Conservation (phyloP, 53 echinoderm and acorn worm genomes). For the Arbacia lixula region DNA sequence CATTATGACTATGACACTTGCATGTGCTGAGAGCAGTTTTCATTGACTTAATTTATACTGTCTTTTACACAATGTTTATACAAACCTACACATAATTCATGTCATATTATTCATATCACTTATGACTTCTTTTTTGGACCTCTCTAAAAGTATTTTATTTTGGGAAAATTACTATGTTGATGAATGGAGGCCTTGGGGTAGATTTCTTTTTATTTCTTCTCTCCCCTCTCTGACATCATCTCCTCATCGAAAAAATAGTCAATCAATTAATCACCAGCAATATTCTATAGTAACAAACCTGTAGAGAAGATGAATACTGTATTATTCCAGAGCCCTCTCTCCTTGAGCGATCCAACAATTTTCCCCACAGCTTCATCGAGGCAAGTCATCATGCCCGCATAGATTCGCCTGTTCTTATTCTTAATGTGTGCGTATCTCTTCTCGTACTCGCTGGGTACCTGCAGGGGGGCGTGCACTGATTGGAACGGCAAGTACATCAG, state of each 20-base stretch:
- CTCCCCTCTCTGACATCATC: not conserved
- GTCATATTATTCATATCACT: too few relatives aligned
- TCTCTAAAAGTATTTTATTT: too few relatives aligned
- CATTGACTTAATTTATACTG: too few relatives aligned
- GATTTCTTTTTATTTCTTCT: too few relatives aligned
- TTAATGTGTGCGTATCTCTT: constrained; percentile 60
- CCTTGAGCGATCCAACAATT: constrained; percentile 57
- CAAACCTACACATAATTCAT: too few relatives aligned
- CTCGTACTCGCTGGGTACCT: constrained; percentile 64
- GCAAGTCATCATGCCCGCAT: constrained; percentile 81
- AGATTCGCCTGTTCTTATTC: constrained; percentile 54
- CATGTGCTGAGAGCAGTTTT: too few relatives aligned
- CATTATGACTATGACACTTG: too few relatives aligned
- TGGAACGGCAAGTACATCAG: constrained; percentile 80
- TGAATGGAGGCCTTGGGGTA: too few relatives aligned
- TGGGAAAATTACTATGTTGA: too few relatives aligned
- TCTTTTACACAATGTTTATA: too few relatives aligned
- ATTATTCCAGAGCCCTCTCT: constrained; percentile 65
- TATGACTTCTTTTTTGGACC: too few relatives aligned
- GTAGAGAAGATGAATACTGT: constrained; percentile 84
- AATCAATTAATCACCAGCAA: not conserved
- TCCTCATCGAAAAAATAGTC: not conserved
- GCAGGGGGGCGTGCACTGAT: constrained; percentile 75
- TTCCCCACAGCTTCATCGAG: constrained; percentile 82
- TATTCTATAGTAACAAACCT: constrained; percentile 23